A percentile compares a stretch with the other conserved stretches of the same genome.
phyloP scores from a whole-genome alignment of 2,888 invertebrate species.

The Parasteatoda lunata region DNA sequence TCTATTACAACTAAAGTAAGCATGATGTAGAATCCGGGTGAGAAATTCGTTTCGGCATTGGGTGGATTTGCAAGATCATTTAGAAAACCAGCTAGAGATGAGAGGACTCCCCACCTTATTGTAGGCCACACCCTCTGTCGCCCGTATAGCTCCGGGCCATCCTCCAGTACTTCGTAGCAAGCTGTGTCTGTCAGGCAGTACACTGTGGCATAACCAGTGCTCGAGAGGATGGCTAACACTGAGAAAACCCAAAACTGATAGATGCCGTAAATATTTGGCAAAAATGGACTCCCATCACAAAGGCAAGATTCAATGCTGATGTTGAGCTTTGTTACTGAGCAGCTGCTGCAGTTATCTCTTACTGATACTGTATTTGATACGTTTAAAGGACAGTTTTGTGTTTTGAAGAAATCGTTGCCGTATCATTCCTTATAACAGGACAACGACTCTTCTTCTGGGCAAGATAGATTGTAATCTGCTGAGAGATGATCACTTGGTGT shows the following conservation, averaged over 20 bases:
- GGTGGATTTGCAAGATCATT: slow-evolving; percentile 78
- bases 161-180: slow-evolving; percentile 88
- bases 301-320: slow-evolving; percentile 1
- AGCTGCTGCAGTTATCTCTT: neutral
- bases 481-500: neutral
- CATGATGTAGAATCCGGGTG: slow-evolving; percentile 65
- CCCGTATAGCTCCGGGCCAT: slow-evolving; percentile 85
- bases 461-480: neutral
- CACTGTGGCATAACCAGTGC: slow-evolving; percentile 89
- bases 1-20: slow-evolving; percentile 35
- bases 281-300: neutral
- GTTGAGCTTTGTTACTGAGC: neutral
- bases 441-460: neutral
- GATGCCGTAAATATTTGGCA: slow-evolving; percentile 16
- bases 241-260: slow-evolving; percentile 86
- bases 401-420: neutral
- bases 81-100: slow-evolving; percentile 83
- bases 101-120: slow-evolving; percentile 89
- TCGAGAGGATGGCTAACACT: slow-evolving; percentile 82
- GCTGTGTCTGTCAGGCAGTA: slow-evolving; percentile 92
- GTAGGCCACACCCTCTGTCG: slow-evolving; percentile 91
- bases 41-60: slow-evolving; percentile 13
- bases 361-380: neutral
- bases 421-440: too few species aligned
- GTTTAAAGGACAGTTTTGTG: neutral